Evolutionary conservation across 2,888 invertebrate species (phyloP), one percentile per base, ranked within the genome.

Genomic region (Drosophila robusta): DNA sequence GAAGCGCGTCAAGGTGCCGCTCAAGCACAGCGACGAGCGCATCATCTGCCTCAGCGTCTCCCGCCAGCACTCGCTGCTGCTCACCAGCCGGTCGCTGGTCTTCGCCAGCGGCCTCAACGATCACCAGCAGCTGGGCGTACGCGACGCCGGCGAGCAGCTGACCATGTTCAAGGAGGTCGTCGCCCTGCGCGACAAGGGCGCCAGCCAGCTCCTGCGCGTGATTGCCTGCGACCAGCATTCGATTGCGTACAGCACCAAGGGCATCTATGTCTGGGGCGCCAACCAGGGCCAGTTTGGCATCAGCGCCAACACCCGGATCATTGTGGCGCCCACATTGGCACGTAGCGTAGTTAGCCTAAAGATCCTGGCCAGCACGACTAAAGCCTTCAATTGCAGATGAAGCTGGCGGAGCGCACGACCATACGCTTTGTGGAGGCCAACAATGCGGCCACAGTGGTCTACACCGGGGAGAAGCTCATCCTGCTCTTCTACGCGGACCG

Each of bases 281-380:
- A 97, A 98, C 92, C 94, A 95, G 54, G 98, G 98, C 0, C 97
- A 98, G 89, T 92, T 97, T 81, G 97, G 97, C 1, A 58, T 90
- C 42, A 84, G 75, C 50, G 62, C 75, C 2, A 78, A 76, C 34
- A 75, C 62, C 3, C 84, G 87, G 24, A 62, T 65, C 0, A 78
- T 91, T 9, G 22, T 70, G 26, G 58, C 89, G n/a, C 92, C 92
- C 32, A 83, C 74, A 63, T 60, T 81, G 85, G 92, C 90, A 74
- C 73, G 78, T 75, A 26, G 6, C 22, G 39, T 14, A 7, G 1
- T 16, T 0, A 9, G 29, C 9, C 16, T 3, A 12, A 22, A 18
- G 18, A 18, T 18, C 18, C 1, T 29, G 29, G 29, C 9, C 0
- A 7, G 12, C n/a, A 9, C 5, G 32, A 18, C 46, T 46, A 12